Evolutionary conservation across 2,113 vertebrate species (phyloP), one percentile per base, ranked within the genome.

Genomic region (Octodon degus): DNA sequence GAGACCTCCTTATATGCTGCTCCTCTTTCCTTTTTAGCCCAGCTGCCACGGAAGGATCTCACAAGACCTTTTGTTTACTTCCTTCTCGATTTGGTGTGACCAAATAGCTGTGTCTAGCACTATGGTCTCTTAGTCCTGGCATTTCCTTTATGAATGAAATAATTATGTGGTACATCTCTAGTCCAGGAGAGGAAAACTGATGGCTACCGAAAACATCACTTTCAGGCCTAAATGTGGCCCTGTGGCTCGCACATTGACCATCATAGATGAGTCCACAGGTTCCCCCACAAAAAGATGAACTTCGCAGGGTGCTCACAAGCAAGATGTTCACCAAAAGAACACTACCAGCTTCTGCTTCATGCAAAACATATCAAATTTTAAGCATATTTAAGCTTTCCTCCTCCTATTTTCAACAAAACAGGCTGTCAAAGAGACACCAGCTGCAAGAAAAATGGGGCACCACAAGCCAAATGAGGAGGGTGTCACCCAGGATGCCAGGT

Each of bases 221-320:
- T 5, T 40, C 47, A 47, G 4, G 0, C 68, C 65, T 50, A 24
- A 5, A 25, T 43, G 17, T 5, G 8, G 25, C 1, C 22, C 13
- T 2, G 5, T 1, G 3, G 62, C 12, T 32, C 34, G 30, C 70
- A 43, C 4, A 0, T 2, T 22, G 4, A 47, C 37, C 7, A 0
- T 0, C 0, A 1, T 7, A 32, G 65, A 53, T 6, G 12, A 55
- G 25, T 25, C 40, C 0, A 1, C 19, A 53, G 30, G 14, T 2
- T 53, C 58, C 32, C 14, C 0, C 25, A 27, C 12, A 34, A 13
- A 7, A 7, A 13, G 16, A 13, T 25, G 27, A 22, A 14, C 9
- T 10, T n/a, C 79, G 40, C 8, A 14, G 25, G 24, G 22, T 0
- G 0, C 11, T 0, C 37, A 34, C 19, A 25, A 1, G 0, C 0